phyloP scores from a whole-genome alignment of 2,888 invertebrate species.

The Cantharis lateralis region DNA sequence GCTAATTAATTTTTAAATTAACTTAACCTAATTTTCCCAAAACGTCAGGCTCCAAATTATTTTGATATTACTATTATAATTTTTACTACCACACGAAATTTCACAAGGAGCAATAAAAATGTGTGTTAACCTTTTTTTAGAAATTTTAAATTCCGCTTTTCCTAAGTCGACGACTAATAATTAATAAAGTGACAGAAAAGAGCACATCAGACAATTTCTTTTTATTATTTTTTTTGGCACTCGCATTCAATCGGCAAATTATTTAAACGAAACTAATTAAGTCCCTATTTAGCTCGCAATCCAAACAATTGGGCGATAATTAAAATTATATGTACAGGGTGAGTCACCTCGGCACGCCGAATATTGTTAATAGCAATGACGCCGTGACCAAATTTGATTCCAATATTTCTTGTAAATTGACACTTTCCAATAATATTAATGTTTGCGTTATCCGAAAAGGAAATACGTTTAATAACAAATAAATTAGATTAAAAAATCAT shows the following conservation, averaged over 20 bases:
- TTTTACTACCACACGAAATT: background rate
- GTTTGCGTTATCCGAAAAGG: background rate
- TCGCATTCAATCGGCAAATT: background rate
- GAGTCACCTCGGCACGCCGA: background rate
- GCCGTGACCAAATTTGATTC: background rate
- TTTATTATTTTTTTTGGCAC: background rate
- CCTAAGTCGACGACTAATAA: background rate
- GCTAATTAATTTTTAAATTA: background rate
- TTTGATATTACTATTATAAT: background rate
- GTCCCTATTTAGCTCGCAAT: background rate
- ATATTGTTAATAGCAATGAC: background rate
- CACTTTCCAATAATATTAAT: too few relatives aligned
- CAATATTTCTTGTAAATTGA: background rate
- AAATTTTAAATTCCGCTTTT: background rate
- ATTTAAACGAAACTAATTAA: background rate
- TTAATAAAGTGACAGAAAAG: background rate
- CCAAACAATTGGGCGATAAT: background rate
- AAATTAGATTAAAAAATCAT: background rate
- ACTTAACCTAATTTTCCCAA: background rate
- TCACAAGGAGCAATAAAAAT: background rate
- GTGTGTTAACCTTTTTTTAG: background rate
- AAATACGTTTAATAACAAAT: background rate
- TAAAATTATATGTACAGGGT: background rate
- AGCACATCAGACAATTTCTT: background rate
- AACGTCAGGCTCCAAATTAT: background rate